phyloP scores from a whole-genome alignment of 2,888 invertebrate genomes.

The Scaptomyza cyrtandrae region DNA sequence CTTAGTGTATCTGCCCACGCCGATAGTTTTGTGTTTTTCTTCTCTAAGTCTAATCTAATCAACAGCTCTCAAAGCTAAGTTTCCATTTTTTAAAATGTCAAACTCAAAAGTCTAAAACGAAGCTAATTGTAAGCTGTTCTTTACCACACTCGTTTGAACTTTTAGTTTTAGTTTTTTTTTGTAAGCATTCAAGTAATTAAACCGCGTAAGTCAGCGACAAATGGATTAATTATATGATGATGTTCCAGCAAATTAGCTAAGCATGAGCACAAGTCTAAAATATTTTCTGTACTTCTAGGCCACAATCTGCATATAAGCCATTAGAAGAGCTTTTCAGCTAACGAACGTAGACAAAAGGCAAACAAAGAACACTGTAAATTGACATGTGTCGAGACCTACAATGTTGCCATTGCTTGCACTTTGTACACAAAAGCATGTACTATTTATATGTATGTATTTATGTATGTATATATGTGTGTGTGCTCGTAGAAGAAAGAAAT shows the following conservation, averaged over 20 bases:
- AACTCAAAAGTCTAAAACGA: slow-evolving; percentile 57
- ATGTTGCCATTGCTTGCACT: slow-evolving; percentile 30
- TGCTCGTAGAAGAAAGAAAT: slow-evolving; percentile 32
- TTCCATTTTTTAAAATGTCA: slow-evolving; percentile 44
- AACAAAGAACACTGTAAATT: slow-evolving; percentile 57
- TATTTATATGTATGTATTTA: background rate
- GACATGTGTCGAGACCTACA: slow-evolving; percentile 50
- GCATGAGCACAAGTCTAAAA: background rate
- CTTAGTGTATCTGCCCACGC: slow-evolving; percentile 33
- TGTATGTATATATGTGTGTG: background rate
- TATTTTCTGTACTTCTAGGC: background rate
- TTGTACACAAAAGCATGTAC: slow-evolving; percentile 22
- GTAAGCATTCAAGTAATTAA: background rate
- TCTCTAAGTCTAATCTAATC: slow-evolving; percentile 13
- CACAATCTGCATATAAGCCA: slow-evolving; percentile 18
- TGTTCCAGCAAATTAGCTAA: slow-evolving; percentile 52
- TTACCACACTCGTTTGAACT: background rate
- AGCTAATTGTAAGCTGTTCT: slow-evolving; percentile 23
- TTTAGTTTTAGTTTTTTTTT: background rate
- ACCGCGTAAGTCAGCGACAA: background rate
- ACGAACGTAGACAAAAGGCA: slow-evolving; percentile 27
- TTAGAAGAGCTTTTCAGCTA: slow-evolving; percentile 35
- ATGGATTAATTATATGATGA: slow-evolving; percentile 23
- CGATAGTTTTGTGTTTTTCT: background rate
- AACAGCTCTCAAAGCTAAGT: slow-evolving; percentile 34